phyloP scores from a whole-genome alignment of 2,797 vertebrate genomes.

The Lagorchestes hirsutus region DNA sequence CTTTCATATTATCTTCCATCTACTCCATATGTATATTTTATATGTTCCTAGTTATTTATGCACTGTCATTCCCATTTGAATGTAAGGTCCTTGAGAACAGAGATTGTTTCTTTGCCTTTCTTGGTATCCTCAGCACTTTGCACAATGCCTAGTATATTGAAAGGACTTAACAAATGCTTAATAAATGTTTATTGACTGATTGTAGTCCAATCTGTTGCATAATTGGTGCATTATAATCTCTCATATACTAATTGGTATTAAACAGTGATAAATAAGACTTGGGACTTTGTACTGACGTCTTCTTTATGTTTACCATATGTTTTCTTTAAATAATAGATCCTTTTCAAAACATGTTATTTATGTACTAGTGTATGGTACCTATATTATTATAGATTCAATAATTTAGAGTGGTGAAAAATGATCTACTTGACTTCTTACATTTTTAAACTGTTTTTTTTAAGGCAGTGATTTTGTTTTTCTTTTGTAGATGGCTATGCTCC shows the following conservation, averaged over 20 bases:
- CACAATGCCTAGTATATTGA: background rate
- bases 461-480: background rate
- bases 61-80: background rate
- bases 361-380: background rate
- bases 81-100: background rate
- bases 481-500: conserved; percentile 83
- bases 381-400: conserved; percentile 3
- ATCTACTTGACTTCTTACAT: conserved; percentile 15
- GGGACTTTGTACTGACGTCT: background rate
- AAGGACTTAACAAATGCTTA: background rate
- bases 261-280: background rate
- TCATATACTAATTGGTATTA: background rate
- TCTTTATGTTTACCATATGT: no score
- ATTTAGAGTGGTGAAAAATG: conserved; percentile 16
- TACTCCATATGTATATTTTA: background rate
- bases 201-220: background rate
- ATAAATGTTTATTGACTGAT: background rate
- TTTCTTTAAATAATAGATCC: background rate
- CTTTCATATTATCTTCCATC: background rate
- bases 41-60: background rate
- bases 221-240: background rate
- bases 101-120: background rate
- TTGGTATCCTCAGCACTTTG: background rate
- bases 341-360: background rate
- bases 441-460: conserved; percentile 24